phyloP scores from a whole-genome alignment of 1,140 invertebrate species.

The Neoseiulus cucumeris region DNA sequence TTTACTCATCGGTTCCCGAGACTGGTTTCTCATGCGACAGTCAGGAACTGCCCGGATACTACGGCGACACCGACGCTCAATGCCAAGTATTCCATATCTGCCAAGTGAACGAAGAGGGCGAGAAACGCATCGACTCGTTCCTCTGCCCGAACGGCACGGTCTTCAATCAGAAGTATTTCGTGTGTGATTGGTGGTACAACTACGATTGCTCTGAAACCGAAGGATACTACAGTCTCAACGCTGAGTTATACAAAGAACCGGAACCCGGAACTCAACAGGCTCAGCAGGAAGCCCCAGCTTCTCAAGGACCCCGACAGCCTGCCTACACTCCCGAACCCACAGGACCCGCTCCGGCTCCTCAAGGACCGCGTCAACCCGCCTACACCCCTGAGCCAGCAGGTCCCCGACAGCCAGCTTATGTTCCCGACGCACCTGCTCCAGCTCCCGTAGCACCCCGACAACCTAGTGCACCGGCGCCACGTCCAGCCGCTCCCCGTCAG shows the following conservation, averaged over 20 bases:
- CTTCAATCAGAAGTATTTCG: constrained; percentile 28
- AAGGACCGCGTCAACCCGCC: not conserved
- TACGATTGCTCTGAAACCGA: constrained; percentile 43
- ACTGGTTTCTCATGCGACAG: constrained; percentile 24
- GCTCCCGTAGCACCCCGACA: not conserved
- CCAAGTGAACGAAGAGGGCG: constrained; percentile 21
- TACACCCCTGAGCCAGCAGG: not conserved
- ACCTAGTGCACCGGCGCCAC: not conserved
- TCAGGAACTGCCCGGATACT: constrained; percentile 24
- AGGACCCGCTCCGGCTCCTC: not conserved
- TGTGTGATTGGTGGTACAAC: constrained; percentile 64
- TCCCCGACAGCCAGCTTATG: not conserved
- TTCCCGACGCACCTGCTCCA: not conserved
- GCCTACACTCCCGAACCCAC: not conserved
- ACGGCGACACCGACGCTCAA: constrained; percentile 24
- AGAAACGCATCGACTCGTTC: constrained; percentile 23
- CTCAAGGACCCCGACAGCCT: not conserved
- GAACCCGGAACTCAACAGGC: not conserved
- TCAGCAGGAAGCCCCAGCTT: not conserved
- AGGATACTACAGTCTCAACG: constrained; percentile 37
- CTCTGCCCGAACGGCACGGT: constrained; percentile 30
- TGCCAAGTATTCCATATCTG: constrained; percentile 31
- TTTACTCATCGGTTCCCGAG: constrained; percentile 23
- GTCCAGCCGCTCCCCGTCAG: not conserved
- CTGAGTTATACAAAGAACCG: constrained; percentile 23